Evolutionary conservation across 2,113 vertebrate species (phyloP), one percentile per base, ranked within the genome.

Genomic region (Euleptes europaea): DNA sequence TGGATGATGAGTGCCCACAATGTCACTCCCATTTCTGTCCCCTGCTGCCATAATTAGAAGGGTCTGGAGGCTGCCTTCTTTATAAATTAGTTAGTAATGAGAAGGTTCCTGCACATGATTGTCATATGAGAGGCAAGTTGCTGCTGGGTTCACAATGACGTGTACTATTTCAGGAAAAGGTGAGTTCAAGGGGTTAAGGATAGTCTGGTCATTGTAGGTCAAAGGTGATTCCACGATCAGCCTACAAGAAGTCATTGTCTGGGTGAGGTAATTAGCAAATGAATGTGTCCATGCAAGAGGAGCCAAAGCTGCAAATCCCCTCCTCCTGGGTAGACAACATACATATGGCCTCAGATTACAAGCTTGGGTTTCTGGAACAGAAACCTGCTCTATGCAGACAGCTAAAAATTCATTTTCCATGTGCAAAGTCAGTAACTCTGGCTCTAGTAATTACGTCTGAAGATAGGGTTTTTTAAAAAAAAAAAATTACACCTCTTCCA

Each of bases 211-310:
- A 78, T 79, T 9, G 51, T 57, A 86, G 92, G 91, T 90, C 78
- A 90, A 79, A 85, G 90, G 88, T 91, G 90, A 15, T 69, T 88
- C 75, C 81, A 88, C 80, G 86, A 67, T 78, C 87, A n/a, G 72
- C 75, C 77, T 47, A 82, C 42, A 76, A 66, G 84, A 90, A 1
- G 73, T 84, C 91, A 73, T 90, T 92, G 88, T 93, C 88, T 88
- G 85, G 79, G 82, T 85, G 89, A 90, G 38, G 88, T 90, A 90
- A 93, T 93, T 93, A 94, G 92, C 91, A 91, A 89, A 94, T 87
- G 89, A 92, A 87, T 21, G 0, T 80, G 90, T 81, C 89, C 70
- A 80, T 84, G 76, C 35, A 85, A 92, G 66, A 82, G 84, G 82
- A 90, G 84, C 86, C 86, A 77, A 84, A 84, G 88, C 83, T 83